Conservation (phyloP, 2,888 invertebrate genomes). For the Alentia gelatinosa region DNA sequence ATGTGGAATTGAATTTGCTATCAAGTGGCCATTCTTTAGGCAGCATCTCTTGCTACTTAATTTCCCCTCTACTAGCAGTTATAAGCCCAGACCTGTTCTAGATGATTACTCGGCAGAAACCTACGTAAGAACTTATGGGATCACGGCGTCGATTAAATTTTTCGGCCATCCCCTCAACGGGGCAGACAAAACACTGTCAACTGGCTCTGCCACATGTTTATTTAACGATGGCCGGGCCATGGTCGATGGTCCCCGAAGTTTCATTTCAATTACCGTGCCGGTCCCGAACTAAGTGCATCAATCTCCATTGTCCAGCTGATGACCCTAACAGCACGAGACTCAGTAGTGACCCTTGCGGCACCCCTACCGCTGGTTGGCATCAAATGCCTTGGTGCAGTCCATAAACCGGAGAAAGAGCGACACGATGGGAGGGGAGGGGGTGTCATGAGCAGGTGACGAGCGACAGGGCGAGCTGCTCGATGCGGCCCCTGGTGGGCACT, state of each 20-base stretch:
- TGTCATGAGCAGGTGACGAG: slow-evolving; percentile 8
- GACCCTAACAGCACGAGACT: not conserved
- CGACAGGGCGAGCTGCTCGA: not conserved
- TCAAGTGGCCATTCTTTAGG: no score
- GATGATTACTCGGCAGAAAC: not conserved
- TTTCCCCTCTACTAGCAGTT: no score
- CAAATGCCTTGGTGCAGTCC: slow-evolving; percentile 9
- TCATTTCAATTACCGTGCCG: slow-evolving; percentile 41
- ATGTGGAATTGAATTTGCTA: no score
- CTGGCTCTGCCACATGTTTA: not conserved
- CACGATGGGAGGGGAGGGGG: not conserved
- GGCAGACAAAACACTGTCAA: not conserved
- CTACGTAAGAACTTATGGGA: not conserved
- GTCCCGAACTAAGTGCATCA: not conserved
- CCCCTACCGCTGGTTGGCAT: not conserved
- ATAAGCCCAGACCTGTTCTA: no score
- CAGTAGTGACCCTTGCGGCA: not conserved
- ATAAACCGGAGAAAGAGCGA: not conserved
- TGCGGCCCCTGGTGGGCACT: not conserved
- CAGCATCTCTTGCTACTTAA: no score
- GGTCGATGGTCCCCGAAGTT: slow-evolving; percentile 20
- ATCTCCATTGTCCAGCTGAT: slow-evolving; percentile 20
- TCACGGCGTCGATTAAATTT: not conserved
- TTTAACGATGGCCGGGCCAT: not conserved
- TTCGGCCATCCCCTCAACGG: not conserved